A percentile compares a stretch with the other conserved stretches of the same genome.
These are phyloP conservation scores for Apoda limacodes DNA, from an alignment of 2,888 invertebrate genomes.

Conservation along the genomic window DNA sequence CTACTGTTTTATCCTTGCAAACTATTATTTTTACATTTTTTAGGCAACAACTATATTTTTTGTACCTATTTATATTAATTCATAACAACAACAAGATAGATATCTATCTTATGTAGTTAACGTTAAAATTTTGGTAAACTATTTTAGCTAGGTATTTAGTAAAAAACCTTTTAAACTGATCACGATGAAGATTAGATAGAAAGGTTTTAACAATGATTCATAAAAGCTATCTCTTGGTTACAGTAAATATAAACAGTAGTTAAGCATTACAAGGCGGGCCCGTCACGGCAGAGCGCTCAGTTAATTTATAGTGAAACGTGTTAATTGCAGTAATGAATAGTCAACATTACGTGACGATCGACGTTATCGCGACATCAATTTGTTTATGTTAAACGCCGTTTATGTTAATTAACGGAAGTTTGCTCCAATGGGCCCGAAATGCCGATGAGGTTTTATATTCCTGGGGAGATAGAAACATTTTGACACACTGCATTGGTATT, in stretches of 20 bases:
- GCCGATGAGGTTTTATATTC: constrained; percentile 20
- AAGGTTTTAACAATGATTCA: constrained; percentile 14
- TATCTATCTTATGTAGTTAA: no score
- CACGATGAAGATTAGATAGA: no score
- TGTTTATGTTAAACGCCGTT: constrained; percentile 50
- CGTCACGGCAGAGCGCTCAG: constrained; percentile 33
- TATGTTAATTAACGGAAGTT: constrained; percentile 55
- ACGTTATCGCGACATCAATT: constrained; percentile 41
- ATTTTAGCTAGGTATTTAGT: no score
- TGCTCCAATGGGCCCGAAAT: constrained; percentile 40
- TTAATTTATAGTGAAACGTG: constrained; percentile 53
- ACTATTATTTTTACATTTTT: no score
- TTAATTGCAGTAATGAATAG: constrained; percentile 59
- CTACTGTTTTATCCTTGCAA: no score
- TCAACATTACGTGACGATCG: constrained; percentile 37
- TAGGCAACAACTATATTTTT: no score
- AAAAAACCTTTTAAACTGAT: no score
- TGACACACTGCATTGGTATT: no score
- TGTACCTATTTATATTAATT: no score
- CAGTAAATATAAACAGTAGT: constrained; percentile 22
- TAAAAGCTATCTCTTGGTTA: constrained; percentile 18
- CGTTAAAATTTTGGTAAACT: no score
- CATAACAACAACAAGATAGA: no score
- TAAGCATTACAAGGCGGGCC: constrained; percentile 32
- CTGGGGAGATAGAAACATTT: no score